These are phyloP conservation scores for Buphagus erythrorhynchus DNA, from an alignment of 2,797 vertebrate species.

Conservation along the genomic window DNA sequence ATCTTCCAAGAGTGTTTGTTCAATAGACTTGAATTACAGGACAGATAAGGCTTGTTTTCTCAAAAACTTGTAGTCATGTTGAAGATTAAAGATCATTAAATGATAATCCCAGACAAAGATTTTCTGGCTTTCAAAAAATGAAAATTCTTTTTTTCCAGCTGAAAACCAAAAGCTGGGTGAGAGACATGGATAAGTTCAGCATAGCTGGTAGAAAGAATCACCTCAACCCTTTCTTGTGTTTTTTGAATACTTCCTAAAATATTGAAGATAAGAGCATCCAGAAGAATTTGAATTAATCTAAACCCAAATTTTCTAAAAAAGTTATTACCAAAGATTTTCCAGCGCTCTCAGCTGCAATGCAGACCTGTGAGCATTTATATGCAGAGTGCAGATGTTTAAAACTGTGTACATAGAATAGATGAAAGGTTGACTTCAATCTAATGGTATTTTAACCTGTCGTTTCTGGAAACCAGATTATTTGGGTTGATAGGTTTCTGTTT, in stretches of 20 bases:
- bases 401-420: background rate
- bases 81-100: background rate
- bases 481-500: background rate
- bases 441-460: constrained; percentile 4
- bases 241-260: background rate
- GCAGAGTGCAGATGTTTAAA: constrained; percentile 7
- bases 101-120: background rate
- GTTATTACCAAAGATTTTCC: background rate
- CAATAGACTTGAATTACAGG: background rate
- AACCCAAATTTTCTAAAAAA: background rate
- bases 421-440: constrained; percentile 25
- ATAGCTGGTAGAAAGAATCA: background rate
- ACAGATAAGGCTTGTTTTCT: background rate
- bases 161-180: background rate
- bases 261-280: background rate
- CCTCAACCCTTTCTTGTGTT: background rate
- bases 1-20: background rate
- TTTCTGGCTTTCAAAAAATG: background rate
- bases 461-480: constrained; percentile 31
- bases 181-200: background rate
- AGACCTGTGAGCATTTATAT: background rate
- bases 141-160: background rate
- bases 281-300: background rate
- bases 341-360: background rate
- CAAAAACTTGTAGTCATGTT: background rate